Base-by-base conservation (phyloP, 1,140 invertebrate species). In the Calycopis cecrops region DNA sequence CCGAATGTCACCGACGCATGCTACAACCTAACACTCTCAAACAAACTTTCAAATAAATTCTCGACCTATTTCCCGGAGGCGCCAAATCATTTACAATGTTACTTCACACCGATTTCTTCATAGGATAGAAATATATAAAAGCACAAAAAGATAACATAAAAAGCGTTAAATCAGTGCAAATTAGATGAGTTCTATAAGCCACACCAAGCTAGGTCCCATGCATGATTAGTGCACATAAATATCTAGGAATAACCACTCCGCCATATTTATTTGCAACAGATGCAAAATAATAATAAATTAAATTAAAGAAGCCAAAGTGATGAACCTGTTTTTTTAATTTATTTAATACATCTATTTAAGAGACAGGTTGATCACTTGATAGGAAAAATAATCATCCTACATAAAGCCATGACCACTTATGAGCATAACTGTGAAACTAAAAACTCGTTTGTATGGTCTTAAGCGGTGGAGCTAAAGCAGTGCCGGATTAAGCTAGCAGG, bases 101-200 rank as follows among this genome's bases (percentile, higher is more conserved):
- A 71, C 61, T 62, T 73, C 67, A 86, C 83, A 86, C 83, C 80
- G 73, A 83, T 83, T 86, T 81, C 79, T 85, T 85, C 79, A 74
- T 74, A 70, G 61, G 62, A 51, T 61, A 70, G 50, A 59, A 61
- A 66, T 64, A 55, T 67, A 48, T 59, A 65, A 50, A 71, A 70
- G 65, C 63, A 52, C 60, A 63, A 64, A 67, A 70, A 71, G 52
- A 70, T 69, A 62, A 34, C 65, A 74, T 64, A 63, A 71, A 71
- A 75, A 85, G 71, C 71, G 35, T 60, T 65, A 63, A 67, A 63
- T 71, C 56, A 69, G 70, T 77, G 78, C 73, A 71, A 72, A 71
- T 71, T 62, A 78, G 63, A 65, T 56, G 47, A 67, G 42, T 63
- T 64, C 71, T 62, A 73, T n/a, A 83, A 83, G 79, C 77, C 50